These are phyloP conservation scores for Irena cyanogastra DNA, from an alignment of 2,113 vertebrate species.

Conservation along the genomic window DNA sequence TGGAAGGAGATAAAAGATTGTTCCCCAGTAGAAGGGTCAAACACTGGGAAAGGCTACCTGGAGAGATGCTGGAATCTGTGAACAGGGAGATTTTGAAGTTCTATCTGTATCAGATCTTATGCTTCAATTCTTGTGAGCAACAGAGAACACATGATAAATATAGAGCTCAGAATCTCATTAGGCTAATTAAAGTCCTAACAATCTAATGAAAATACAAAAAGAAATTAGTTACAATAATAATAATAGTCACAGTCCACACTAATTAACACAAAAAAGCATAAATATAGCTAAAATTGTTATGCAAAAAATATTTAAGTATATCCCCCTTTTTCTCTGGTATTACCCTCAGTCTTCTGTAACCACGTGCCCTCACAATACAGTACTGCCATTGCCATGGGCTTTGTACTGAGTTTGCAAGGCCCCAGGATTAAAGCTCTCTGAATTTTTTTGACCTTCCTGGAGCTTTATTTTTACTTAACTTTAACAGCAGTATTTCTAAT, in stretches of 20 bases:
- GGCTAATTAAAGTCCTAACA: background rate
- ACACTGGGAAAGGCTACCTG: background rate
- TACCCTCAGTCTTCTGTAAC: background rate
- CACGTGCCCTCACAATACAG: accelerated
- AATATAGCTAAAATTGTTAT: background rate
- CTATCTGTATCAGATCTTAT: background rate
- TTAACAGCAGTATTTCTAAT: background rate
- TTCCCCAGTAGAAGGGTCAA: background rate
- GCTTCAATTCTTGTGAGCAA: background rate
- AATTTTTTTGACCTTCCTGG: background rate
- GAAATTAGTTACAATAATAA: background rate
- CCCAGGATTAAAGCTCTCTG: background rate
- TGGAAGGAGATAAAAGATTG: background rate
- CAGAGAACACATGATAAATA: background rate
- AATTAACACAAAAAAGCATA: background rate
- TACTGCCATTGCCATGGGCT: background rate
- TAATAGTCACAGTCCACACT: background rate
- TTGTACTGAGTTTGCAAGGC: background rate
- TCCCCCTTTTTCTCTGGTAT: background rate
- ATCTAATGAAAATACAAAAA: background rate
- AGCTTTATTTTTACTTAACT: background rate
- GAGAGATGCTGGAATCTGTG: background rate
- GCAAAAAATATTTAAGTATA: background rate
- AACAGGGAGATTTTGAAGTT: background rate
- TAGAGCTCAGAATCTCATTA: background rate